These are phyloP conservation scores for Otis tarda DNA, from an alignment of 2,113 vertebrate species.

Conservation along the genomic window DNA sequence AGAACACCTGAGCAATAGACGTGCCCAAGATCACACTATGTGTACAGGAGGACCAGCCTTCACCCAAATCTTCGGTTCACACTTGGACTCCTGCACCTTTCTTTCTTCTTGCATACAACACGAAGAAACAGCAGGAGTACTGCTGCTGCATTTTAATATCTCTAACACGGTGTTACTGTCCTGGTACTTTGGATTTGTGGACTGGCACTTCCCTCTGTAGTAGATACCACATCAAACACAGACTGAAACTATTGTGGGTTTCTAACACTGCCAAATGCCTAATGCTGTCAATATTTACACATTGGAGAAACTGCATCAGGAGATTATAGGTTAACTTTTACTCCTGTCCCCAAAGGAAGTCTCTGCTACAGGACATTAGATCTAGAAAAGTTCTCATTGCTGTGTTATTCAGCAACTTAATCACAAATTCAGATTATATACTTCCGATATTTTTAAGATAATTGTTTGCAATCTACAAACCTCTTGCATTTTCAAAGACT, in stretches of 20 bases:
- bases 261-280: background rate
- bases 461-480: background rate
- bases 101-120: background rate
- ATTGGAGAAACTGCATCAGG: background rate
- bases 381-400: background rate
- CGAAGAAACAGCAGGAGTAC: background rate
- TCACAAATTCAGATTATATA: background rate
- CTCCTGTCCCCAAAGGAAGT: background rate
- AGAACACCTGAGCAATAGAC: background rate
- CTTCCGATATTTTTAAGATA: background rate
- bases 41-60: background rate
- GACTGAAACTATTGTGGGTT: background rate
- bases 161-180: background rate
- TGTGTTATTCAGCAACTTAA: background rate
- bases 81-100: background rate
- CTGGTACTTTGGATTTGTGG: background rate
- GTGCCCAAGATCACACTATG: background rate
- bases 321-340: background rate
- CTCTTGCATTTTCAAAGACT: background rate
- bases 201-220: accelerated
- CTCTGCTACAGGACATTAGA: background rate
- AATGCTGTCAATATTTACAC: background rate
- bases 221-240: background rate
- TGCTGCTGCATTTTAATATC: background rate
- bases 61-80: background rate